Evolutionary conservation across 2,888 invertebrate genomes (phyloP).

Genomic region (Cheilosia vernalis): DNA sequence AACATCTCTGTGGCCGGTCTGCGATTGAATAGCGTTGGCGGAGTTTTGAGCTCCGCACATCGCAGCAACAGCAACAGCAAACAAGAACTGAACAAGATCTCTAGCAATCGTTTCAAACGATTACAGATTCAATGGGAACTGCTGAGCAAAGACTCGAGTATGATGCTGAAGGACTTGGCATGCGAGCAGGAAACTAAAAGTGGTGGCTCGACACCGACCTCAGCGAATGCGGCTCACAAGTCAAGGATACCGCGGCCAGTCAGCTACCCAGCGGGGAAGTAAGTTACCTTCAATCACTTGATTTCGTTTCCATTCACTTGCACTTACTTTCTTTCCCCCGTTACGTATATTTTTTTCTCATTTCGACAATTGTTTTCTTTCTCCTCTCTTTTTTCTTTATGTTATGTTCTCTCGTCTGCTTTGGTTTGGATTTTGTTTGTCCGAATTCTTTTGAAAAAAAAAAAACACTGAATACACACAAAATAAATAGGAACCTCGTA

Average conservation of each 20-base stretch:
- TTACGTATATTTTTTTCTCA: slow-evolving; percentile 32
- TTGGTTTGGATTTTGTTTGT: slow-evolving; percentile 62
- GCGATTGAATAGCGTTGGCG: slow-evolving; percentile 72
- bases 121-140: slow-evolving; percentile 84
- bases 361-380: slow-evolving; percentile 52
- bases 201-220: slow-evolving; percentile 83
- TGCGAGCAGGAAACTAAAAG: slow-evolving; percentile 82
- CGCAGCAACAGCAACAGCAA: slow-evolving; percentile 68
- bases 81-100: slow-evolving; percentile 82
- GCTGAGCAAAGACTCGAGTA: slow-evolving; percentile 83
- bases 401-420: slow-evolving; percentile 60
- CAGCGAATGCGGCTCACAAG: slow-evolving; percentile 80
- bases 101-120: slow-evolving; percentile 83
- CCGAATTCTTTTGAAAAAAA: slow-evolving; percentile 54
- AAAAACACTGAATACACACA: slow-evolving; percentile 49
- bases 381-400: slow-evolving; percentile 70
- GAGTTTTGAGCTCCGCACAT: slow-evolving; percentile 71
- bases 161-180: slow-evolving; percentile 82
- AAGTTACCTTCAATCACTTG: slow-evolving; percentile 72
- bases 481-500: slow-evolving; percentile 76
- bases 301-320: slow-evolving; percentile 23
- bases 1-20: slow-evolving; percentile 86
- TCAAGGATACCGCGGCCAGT: slow-evolving; percentile 83
- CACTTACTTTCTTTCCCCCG: slow-evolving; percentile 24
- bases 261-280: slow-evolving; percentile 83